These are phyloP conservation scores for Pluvianellus socialis DNA, from an alignment of 2,113 vertebrate species.

Conservation along the genomic window DNA sequence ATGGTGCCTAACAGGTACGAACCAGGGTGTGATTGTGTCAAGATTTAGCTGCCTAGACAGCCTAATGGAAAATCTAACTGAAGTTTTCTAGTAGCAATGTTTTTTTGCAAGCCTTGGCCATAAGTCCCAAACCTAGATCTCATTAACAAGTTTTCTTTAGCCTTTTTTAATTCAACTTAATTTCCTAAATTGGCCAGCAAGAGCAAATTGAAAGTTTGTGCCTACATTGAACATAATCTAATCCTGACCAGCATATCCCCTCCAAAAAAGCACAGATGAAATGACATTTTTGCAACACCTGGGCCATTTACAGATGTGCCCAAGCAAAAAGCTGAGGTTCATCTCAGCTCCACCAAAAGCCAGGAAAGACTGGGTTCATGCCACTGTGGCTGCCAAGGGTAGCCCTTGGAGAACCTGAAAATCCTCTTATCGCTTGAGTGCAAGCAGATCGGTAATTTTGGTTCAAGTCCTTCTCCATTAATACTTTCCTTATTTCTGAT, in stretches of 20 bases:
- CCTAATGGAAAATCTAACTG: not conserved
- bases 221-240: not conserved
- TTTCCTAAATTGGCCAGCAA: not conserved
- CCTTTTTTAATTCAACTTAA: not conserved
- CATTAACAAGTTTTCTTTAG: not conserved
- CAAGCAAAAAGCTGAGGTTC: not conserved
- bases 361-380: not conserved
- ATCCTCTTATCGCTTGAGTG: not conserved
- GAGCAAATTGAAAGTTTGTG: not conserved
- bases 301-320: not conserved
- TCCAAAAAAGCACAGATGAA: not conserved
- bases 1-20: accelerated
- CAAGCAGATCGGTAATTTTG: not conserved
- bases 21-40: not conserved
- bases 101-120: not conserved
- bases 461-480: not conserved
- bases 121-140: not conserved
- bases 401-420: not conserved
- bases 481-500: not conserved
- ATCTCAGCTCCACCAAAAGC: not conserved
- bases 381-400: not conserved
- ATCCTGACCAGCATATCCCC: not conserved
- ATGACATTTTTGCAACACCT: not conserved
- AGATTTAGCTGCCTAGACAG: not conserved
- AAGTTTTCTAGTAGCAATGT: not conserved